Evolutionary conservation across 2,888 invertebrate genomes (phyloP), one percentile per base, ranked within the genome.

Genomic region (Keiferia lycopersicella): DNA sequence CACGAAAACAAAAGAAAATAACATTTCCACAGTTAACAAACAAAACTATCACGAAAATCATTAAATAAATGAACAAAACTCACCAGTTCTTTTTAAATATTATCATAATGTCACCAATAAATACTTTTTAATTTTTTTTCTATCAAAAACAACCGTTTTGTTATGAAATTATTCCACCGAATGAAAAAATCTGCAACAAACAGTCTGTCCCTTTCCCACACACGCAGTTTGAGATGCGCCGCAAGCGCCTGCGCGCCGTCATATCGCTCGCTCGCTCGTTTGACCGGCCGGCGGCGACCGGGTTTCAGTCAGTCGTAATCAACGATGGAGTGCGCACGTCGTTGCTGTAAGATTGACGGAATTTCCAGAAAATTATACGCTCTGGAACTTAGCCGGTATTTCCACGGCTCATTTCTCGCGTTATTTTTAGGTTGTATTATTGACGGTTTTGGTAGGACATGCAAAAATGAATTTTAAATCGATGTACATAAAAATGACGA

Each of bases 161-260:
- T 39, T 39, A 8, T 39, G 10, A 39, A 39, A 39, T 39, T 39
- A 39, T 39, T 39, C 39, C 39, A 39, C 39, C 39, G 39, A 39
- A 39, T 39, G 39, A 39, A 39, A 39, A 39, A 39, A n/a, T 39
- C 39, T 39, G 39, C 39, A 39, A 39, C 39, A 61, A 48, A 39
- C 39, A 39, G 39, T 39, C 39, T 11, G 39, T 39, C 39, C 10
- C 39, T 39, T 39, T 39, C 39, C 10, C 39, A 39, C 39, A 39
- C 39, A 39, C 10, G 39, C 39, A 39, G 12, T 6, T 39, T n/a
- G 10, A 39, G 10, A 39, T 39, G 39, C 39, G 39, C 39, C 39
- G 39, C 39, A 39, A 39, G 39, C 39, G 39, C 39, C 39, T 39
- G 30, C 30, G 30, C 30, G 30, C 30, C 30, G 30, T 30, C 6